Evolutionary conservation across 2,113 vertebrate species (phyloP).

Genomic region (Ochotona curzoniae): DNA sequence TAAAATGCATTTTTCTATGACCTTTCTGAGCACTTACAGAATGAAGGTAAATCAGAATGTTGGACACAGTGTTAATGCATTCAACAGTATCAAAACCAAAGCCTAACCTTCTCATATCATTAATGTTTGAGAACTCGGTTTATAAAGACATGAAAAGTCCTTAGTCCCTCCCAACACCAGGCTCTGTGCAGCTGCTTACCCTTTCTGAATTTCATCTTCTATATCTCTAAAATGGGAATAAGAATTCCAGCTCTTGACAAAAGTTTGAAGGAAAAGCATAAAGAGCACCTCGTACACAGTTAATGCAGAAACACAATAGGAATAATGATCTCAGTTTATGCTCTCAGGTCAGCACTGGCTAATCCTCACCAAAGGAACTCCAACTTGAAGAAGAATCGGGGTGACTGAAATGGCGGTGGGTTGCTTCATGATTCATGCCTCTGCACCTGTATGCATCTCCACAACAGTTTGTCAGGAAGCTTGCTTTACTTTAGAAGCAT

Average conservation of each 20-base stretch:
- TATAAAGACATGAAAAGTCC: not conserved
- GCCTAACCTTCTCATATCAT: not conserved
- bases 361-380: not conserved
- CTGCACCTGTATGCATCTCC: not conserved
- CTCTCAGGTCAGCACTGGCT: not conserved
- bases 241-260: not conserved
- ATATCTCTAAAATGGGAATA: not conserved
- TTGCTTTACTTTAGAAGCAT: not conserved
- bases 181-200: not conserved
- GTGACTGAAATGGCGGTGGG: not conserved
- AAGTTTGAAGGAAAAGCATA: not conserved
- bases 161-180: not conserved
- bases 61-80: not conserved
- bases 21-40: too few relatives aligned
- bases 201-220: not conserved
- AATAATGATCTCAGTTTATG: not conserved
- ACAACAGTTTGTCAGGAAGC: not conserved
- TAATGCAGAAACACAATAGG: not conserved
- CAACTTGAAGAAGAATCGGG: not conserved
- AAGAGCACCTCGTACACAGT: not conserved
- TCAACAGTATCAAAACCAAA: not conserved
- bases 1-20: too few relatives aligned
- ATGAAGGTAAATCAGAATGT: not conserved
- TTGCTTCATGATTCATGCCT: slow-evolving; percentile 20
- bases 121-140: not conserved